Conservation (phyloP, 2,888 invertebrate species). For the Aphodius granarius region DNA sequence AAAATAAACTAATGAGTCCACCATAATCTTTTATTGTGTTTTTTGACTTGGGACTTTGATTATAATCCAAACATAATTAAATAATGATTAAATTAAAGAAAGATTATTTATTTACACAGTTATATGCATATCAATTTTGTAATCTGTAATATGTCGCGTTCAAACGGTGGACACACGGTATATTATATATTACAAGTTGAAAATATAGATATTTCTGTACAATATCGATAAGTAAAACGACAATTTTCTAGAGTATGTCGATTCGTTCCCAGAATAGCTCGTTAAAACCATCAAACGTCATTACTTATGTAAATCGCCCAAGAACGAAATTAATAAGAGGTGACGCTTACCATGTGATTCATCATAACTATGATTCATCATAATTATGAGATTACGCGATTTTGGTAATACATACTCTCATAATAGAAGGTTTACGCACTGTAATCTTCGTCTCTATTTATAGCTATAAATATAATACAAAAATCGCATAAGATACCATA, state of each 20-base stretch:
- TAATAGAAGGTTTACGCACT: background rate
- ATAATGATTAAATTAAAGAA: too few species aligned
- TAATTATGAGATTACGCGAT: background rate
- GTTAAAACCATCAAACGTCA: background rate
- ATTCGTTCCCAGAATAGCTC: background rate
- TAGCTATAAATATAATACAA: background rate
- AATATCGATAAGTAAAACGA: background rate
- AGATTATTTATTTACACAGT: too few species aligned
- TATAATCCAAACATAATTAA: too few species aligned
- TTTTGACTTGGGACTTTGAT: too few species aligned
- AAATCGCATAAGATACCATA: too few species aligned
- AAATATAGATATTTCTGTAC: background rate
- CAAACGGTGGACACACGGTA: too few species aligned
- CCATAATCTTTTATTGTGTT: too few species aligned
- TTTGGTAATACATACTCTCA: background rate
- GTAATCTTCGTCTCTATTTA: background rate
- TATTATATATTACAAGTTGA: background rate
- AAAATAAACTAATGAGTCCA: too few species aligned
- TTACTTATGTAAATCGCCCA: background rate
- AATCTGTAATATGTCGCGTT: too few species aligned
- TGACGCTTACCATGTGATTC: background rate
- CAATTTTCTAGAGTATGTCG: background rate
- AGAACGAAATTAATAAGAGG: background rate
- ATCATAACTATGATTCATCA: background rate
- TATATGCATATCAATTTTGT: too few species aligned